A percentile compares a stretch with the other conserved stretches of the same genome.
Conservation (phyloP, 2,113 vertebrate species). For the Physeter macrocephalus region DNA sequence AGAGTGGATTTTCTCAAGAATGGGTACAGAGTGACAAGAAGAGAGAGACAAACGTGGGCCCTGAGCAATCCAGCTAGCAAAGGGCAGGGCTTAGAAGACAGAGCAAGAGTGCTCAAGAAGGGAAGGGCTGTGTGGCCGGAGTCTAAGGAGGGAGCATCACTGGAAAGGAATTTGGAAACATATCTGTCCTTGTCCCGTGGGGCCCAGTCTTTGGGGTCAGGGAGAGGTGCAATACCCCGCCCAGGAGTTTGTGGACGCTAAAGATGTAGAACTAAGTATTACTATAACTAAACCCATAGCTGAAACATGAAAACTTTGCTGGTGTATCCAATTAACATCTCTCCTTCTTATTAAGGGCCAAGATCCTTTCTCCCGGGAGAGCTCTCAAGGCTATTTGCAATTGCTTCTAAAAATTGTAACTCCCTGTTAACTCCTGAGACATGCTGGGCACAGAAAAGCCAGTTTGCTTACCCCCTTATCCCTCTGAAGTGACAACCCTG, state of each 20-base stretch:
- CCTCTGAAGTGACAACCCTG: background rate
- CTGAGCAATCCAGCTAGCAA: background rate
- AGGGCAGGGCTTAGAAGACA: background rate
- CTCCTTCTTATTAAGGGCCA: background rate
- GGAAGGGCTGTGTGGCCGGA: background rate
- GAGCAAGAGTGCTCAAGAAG: background rate
- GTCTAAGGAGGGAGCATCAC: background rate
- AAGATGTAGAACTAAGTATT: background rate
- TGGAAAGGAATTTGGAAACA: background rate
- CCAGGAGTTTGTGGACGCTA: background rate
- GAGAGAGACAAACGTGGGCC: background rate
- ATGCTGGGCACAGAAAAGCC: background rate
- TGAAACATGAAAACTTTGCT: background rate
- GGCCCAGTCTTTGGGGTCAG: background rate
- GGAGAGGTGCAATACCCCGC: background rate
- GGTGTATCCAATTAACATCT: background rate
- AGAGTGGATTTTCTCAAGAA: background rate
- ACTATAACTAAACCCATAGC: background rate
- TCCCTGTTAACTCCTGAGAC: background rate
- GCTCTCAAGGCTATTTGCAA: background rate
- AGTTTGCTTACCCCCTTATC: background rate
- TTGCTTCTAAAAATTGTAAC: constrained; percentile 31
- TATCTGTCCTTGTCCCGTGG: background rate
- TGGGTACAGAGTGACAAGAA: background rate
- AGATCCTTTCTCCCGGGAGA: background rate